A percentile compares a stretch with the other conserved stretches of the same genome.
Conservation (phyloP, 2,113 vertebrate genomes). For the Danionella cerebrum region DNA sequence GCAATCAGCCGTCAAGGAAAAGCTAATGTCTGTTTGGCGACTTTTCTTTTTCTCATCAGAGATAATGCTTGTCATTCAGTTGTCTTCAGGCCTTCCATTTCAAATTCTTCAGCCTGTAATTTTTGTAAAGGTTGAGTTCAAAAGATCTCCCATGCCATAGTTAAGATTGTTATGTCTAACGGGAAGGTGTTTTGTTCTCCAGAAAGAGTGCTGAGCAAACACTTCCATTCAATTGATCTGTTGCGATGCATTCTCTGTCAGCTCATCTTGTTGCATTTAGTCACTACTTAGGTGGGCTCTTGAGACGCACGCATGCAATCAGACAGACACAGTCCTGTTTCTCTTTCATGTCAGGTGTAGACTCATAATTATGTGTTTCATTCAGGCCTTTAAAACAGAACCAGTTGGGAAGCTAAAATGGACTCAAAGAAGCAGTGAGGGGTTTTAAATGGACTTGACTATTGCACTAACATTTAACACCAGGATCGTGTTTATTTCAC, state of each 20-base stretch:
- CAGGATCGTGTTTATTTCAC: no score
- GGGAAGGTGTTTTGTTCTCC: slow-evolving; percentile 44
- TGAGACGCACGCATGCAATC: slow-evolving; percentile 10
- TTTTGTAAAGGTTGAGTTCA: neutral
- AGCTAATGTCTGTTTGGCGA: slow-evolving; percentile 10
- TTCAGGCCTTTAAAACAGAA: slow-evolving; percentile 45
- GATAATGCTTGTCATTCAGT: slow-evolving; percentile 3
- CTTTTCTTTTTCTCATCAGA: slow-evolving; percentile 17
- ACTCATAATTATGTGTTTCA: slow-evolving; percentile 55
- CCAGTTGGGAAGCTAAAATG: slow-evolving; percentile 6
- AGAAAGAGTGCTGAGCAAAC: slow-evolving; percentile 48
- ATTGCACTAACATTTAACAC: no score
- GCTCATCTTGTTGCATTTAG: slow-evolving; percentile 1
- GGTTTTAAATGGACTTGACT: slow-evolving; percentile 37
- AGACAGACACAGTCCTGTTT: neutral
- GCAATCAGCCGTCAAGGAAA: neutral
- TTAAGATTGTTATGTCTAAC: slow-evolving; percentile 47
- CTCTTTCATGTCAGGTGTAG: slow-evolving; percentile 52
- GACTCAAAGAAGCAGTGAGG: slow-evolving; percentile 39
- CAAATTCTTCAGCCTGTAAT: slow-evolving; percentile 5
- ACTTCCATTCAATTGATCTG: slow-evolving; percentile 48
- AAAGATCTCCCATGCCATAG: slow-evolving; percentile 26
- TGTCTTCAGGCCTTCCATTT: neutral
- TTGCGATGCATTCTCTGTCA: slow-evolving; percentile 36
- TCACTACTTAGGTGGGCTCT: slow-evolving; percentile 56